Evolutionary conservation across 1,140 invertebrate genomes (phyloP).

Genomic region (Drosophila nikananu): DNA sequence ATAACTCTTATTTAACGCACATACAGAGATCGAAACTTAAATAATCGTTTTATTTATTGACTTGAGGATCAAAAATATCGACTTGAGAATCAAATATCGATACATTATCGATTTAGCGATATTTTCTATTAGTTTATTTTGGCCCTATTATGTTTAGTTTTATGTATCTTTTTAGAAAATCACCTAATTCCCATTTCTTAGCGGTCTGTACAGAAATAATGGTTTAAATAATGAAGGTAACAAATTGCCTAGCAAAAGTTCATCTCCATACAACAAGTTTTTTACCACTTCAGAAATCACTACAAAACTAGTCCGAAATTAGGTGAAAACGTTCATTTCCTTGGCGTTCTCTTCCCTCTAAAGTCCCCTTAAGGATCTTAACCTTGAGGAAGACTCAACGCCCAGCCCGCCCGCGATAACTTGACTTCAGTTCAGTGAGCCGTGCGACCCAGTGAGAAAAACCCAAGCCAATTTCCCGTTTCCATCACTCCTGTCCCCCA

Average conservation of each 20-base stretch:
- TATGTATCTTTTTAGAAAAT: background rate
- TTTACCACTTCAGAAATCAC: background rate
- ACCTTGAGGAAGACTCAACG: slow-evolving; percentile 25
- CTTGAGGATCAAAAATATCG: too few relatives aligned
- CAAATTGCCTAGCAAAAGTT: background rate
- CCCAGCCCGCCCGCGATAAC: slow-evolving; percentile 16
- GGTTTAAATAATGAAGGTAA: background rate
- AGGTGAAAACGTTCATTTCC: slow-evolving; percentile 10
- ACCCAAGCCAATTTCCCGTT: slow-evolving; percentile 62
- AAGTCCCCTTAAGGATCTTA: slow-evolving; percentile 16
- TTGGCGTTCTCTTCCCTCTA: background rate
- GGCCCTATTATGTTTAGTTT: too few relatives aligned
- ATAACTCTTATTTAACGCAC: too few relatives aligned
- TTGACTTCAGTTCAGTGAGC: slow-evolving; percentile 14
- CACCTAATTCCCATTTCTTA: too few relatives aligned
- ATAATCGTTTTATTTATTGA: too few relatives aligned
- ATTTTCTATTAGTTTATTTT: too few relatives aligned
- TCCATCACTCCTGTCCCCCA: slow-evolving; percentile 57
- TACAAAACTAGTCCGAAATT: slow-evolving; percentile 4
- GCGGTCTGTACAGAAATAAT: too few relatives aligned
- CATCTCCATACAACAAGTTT: background rate
- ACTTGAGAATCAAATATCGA: too few relatives aligned
- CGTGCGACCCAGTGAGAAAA: slow-evolving; percentile 26
- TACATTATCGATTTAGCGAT: too few relatives aligned
- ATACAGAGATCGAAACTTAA: too few relatives aligned